Base-by-base conservation (phyloP, 2,888 invertebrate species). In the Melieria crassipennis region DNA sequence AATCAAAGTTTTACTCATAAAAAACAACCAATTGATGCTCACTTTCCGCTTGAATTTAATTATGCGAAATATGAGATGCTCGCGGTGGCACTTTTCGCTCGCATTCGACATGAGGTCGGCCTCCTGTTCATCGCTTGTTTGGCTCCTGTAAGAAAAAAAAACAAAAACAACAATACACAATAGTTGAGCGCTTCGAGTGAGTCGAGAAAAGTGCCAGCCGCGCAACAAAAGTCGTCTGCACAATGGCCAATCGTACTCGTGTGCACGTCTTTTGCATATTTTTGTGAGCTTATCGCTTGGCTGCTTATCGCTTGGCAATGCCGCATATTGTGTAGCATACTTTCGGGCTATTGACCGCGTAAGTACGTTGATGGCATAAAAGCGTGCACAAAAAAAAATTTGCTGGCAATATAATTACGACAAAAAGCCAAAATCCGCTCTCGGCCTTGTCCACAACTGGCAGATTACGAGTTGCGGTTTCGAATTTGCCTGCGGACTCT, bases 111-210 rank as follows among this genome's bases (percentile, higher is more conserved):
- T 81, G 62, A 85, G 79, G 76, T 84, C 83, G 73, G 80, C 78
- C 73, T 85, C 83, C 71, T 80, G 82, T 75, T 83, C 83, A 79
- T 83, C 83, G 80, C 79, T 80, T 79, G 83, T 79, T 46, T 77
- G 76, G 55, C 79, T 79, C 79, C 83, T 83, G 64, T 30, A 75
- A 78, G 73, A 70, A 62, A 56, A 30, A 30, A 3, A 30, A 30
- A n/a, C 16, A 16, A 30, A 30, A 30, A 1, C 30, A 30, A 63
- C 63, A 69, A 63, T 63, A 57, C 48, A 42, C 5, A 42, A 42
- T 52, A 52, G 43, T 58, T n/a, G 11, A 58, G 58, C 58, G 43
- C 43, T 48, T 42, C 66, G 30, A 30, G 3, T 2, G 30, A 30
- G 30, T 30, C 30, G 30, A 30, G 30, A 30, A 30, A 30, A 11